Evolutionary conservation across 2,113 vertebrate genomes (phyloP).

Genomic region (Thermophis baileyi): DNA sequence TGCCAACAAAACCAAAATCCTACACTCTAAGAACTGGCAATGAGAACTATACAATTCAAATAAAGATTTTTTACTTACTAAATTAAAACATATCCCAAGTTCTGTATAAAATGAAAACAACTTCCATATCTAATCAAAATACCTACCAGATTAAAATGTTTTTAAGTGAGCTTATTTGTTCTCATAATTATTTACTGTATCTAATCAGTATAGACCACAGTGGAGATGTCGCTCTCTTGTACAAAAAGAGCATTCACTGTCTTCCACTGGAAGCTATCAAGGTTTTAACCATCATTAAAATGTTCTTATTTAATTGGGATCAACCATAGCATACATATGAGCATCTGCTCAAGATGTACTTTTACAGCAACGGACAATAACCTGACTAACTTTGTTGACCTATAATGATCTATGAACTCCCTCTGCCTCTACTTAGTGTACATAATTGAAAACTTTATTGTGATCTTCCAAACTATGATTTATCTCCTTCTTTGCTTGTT

Average conservation of each 20-base stretch:
- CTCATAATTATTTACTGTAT: not conserved
- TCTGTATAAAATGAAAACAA: not conserved
- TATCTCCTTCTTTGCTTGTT: not conserved
- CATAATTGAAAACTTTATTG: slow-evolving; percentile 37
- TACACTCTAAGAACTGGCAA: not conserved
- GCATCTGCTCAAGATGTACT: not conserved
- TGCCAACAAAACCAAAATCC: not conserved
- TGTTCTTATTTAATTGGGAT: not conserved
- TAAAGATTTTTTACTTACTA: not conserved
- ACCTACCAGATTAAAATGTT: not conserved
- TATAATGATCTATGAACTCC: not conserved
- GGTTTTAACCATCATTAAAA: not conserved
- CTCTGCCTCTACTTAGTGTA: slow-evolving; percentile 15
- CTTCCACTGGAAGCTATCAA: not conserved
- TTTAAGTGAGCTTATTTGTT: not conserved
- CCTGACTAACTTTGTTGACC: not conserved
- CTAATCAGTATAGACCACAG: not conserved
- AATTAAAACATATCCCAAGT: not conserved
- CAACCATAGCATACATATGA: not conserved
- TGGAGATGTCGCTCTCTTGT: not conserved
- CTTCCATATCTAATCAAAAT: not conserved
- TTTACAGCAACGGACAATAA: not conserved
- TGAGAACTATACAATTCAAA: not conserved
- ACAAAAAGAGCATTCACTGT: not conserved
- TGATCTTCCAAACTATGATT: not conserved